These are phyloP conservation scores for Embidobia sp. DNA, from an alignment of 2,888 invertebrate species.

Conservation along the genomic window DNA sequence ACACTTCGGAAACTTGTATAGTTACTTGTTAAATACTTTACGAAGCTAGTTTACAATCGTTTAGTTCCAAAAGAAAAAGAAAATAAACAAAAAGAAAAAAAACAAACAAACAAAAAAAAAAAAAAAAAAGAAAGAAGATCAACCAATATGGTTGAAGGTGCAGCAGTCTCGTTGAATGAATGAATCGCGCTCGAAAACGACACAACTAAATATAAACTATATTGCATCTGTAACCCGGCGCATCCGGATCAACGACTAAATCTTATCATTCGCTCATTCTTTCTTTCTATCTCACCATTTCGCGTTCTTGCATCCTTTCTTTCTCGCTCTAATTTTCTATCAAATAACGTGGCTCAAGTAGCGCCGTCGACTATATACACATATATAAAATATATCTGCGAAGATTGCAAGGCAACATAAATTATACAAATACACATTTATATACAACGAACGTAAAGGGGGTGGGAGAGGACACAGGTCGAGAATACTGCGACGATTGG, in stretches of 20 bases:
- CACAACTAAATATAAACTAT: slow-evolving; percentile 61
- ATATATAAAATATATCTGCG: slow-evolving; percentile 60
- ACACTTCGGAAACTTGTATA: background rate
- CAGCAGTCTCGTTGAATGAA: slow-evolving; percentile 48
- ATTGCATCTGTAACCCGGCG: slow-evolving; percentile 60
- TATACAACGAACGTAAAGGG: slow-evolving; percentile 57
- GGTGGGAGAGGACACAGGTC: slow-evolving; percentile 32
- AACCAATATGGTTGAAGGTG: slow-evolving; percentile 59
- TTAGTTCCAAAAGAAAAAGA: slow-evolving; percentile 13
- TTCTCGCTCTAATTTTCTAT: slow-evolving; percentile 20
- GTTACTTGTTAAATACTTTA: slow-evolving; percentile 45
- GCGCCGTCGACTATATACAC: slow-evolving; percentile 56
- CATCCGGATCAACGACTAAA: slow-evolving; percentile 50
- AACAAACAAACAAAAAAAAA: slow-evolving; percentile 11
- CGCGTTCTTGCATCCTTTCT: no score
- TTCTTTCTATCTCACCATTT: no score
- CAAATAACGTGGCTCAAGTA: slow-evolving; percentile 56
- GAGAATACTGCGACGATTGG: slow-evolving; percentile 58
- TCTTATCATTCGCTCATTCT: slow-evolving; percentile 30
- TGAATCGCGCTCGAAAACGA: slow-evolving; percentile 56
- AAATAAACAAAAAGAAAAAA: no score
- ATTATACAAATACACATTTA: slow-evolving; percentile 64
- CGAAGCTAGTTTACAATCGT: slow-evolving; percentile 29
- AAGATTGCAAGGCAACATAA: slow-evolving; percentile 61
- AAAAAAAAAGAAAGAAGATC: slow-evolving; percentile 14